Evolutionary conservation across 2,888 invertebrate species (phyloP).

Genomic region (Synanthedon andrenaeformis): DNA sequence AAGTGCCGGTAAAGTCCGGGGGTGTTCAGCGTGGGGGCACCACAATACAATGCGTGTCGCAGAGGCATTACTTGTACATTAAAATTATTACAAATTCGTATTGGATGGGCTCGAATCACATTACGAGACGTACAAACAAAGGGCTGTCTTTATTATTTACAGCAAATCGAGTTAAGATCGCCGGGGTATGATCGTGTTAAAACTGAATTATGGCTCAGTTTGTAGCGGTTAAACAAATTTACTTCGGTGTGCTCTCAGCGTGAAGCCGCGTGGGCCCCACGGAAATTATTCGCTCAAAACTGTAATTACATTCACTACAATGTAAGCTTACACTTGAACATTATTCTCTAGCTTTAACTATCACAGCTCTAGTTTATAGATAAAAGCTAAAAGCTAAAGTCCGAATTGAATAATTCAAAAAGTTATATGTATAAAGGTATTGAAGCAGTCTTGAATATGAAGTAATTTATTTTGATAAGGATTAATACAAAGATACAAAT

Average conservation of each 20-base stretch:
- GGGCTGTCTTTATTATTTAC: constrained; percentile 28
- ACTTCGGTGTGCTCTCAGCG: constrained; percentile 10
- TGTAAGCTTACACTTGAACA: not conserved
- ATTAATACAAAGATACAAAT: too few species aligned
- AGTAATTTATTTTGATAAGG: too few species aligned
- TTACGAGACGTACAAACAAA: constrained; percentile 23
- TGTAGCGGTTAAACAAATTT: constrained; percentile 37
- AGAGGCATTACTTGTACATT: constrained; percentile 40
- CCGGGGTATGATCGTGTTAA: constrained; percentile 46
- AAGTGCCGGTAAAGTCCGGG: constrained; percentile 7
- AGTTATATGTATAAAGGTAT: too few species aligned
- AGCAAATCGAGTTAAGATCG: constrained; percentile 35
- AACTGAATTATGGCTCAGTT: constrained; percentile 52
- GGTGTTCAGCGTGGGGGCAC: not conserved
- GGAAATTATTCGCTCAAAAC: constrained; percentile 14
- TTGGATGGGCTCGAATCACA: constrained; percentile 48
- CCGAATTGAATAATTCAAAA: too few species aligned
- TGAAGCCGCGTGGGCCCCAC: constrained; percentile 6
- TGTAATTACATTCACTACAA: constrained; percentile 19
- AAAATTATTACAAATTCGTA: constrained; percentile 61
- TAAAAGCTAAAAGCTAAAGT: too few species aligned
- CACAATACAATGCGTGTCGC: constrained; percentile 28
- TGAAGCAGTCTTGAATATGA: too few species aligned
- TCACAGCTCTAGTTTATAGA: constrained; percentile 17
- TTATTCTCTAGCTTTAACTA: too few species aligned